phyloP scores from a whole-genome alignment of 2,888 invertebrate genomes.

The Diachrysia chrysitis region DNA sequence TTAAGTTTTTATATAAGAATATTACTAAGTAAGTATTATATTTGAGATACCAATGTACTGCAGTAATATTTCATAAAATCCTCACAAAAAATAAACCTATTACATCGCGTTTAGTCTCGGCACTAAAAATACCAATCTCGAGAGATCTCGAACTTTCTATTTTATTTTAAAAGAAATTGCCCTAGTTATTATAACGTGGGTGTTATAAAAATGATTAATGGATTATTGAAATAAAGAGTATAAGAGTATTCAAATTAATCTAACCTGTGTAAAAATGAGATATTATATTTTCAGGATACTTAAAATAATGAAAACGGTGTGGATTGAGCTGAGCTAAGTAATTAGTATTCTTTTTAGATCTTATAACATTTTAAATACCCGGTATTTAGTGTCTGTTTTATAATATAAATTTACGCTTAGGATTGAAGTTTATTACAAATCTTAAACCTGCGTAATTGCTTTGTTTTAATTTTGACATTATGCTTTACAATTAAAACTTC shows the following conservation, averaged over 20 bases:
- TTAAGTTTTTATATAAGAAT: too few relatives aligned
- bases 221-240: not conserved
- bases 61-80: not conserved
- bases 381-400: not conserved
- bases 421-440: not conserved
- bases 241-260: not conserved
- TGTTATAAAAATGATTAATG: constrained; percentile 8
- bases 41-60: not conserved
- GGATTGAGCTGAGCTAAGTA: not conserved
- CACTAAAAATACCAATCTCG: not conserved
- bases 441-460: not conserved
- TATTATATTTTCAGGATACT: not conserved
- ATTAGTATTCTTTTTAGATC: not conserved
- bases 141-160: not conserved
- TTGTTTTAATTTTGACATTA: not conserved
- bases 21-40: too few relatives aligned
- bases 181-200: not conserved
- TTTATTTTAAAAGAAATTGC: not conserved
- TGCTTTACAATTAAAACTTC: too few relatives aligned
- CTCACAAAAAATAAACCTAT: not conserved
- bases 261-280: not conserved
- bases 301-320: not conserved
- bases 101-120: not conserved
- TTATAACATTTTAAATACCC: not conserved
- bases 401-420: not conserved